phyloP scores from a whole-genome alignment of 2,888 invertebrate genomes.

The Brachyopa scutellaris region DNA sequence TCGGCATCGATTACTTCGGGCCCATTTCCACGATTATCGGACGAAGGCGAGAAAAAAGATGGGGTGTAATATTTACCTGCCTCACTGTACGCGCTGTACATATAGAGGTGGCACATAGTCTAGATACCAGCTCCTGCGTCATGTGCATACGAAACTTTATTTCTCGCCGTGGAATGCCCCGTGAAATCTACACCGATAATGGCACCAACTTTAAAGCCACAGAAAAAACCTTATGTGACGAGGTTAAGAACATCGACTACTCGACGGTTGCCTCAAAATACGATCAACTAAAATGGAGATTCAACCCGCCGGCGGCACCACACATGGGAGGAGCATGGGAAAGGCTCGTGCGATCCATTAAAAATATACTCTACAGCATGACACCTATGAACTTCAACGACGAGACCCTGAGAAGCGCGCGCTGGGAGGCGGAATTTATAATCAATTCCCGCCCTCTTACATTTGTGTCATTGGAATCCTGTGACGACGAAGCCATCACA shows the following conservation, averaged over 20 bases:
- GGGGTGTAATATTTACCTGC: conserved; percentile 71
- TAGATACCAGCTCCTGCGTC: conserved; percentile 65
- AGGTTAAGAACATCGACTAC: conserved; percentile 20
- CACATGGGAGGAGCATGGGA: conserved; percentile 67
- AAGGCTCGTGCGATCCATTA: conserved; percentile 55
- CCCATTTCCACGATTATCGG: conserved; percentile 58
- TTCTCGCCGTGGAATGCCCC: conserved; percentile 58
- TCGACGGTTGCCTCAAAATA: conserved; percentile 34
- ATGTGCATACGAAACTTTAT: conserved; percentile 61
- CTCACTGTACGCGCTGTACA: conserved; percentile 68
- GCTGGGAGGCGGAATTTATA: too few relatives aligned
- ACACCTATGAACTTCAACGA: conserved; percentile 44
- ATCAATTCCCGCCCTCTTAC: too few relatives aligned
- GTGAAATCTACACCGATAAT: conserved; percentile 64
- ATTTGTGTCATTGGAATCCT: not conserved
- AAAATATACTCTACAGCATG: conserved; percentile 32
- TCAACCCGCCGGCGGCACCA: conserved; percentile 58
- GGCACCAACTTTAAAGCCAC: conserved; percentile 57
- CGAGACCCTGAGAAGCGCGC: too few relatives aligned
- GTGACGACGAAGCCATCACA: conserved; percentile 64
- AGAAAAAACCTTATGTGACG: conserved; percentile 18
- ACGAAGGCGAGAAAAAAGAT: conserved; percentile 51
- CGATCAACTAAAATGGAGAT: conserved; percentile 61
- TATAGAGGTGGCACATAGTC: conserved; percentile 57
- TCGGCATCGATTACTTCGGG: conserved; percentile 71